Evolutionary conservation across 92 coral and sea anemone species (phyloP).

Genomic region (Umimayanthus chanpuru): DNA sequence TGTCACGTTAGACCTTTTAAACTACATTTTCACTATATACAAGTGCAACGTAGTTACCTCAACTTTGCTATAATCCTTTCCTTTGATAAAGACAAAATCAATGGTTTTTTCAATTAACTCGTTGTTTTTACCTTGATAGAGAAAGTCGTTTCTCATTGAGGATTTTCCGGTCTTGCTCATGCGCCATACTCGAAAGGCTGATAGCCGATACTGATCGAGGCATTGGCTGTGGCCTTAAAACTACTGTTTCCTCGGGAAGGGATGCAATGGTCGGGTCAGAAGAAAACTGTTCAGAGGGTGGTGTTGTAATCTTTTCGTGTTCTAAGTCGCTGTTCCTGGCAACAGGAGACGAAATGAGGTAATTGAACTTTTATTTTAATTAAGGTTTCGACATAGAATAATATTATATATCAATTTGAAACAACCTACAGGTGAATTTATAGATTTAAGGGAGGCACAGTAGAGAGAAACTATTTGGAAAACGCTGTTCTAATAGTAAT

Average conservation of each 20-base stretch:
- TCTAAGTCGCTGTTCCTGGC: neutral
- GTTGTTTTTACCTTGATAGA: constrained; percentile 5
- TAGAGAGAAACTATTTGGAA: no score
- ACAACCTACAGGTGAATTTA: neutral
- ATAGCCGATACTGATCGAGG: constrained; percentile 26
- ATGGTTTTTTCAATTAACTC: neutral
- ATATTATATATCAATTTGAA: neutral
- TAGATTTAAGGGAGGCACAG: no score
- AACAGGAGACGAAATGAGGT: neutral
- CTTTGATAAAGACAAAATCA: neutral
- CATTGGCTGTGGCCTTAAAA: neutral
- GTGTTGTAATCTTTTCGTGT: neutral
- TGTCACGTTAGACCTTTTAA: neutral
- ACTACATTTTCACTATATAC: neutral
- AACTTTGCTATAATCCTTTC: neutral
- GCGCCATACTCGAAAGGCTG: neutral
- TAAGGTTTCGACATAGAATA: no score
- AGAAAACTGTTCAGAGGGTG: neutral
- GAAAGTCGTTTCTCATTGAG: constrained; percentile 30
- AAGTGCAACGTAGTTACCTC: no score
- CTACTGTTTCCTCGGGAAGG: neutral
- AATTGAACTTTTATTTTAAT: neutral
- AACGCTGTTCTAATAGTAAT: no score
- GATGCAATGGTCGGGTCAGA: neutral
- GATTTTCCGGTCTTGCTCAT: constrained; percentile 1